Conservation (phyloP, 1,140 invertebrate genomes). For the Oppia nitens region DNA sequence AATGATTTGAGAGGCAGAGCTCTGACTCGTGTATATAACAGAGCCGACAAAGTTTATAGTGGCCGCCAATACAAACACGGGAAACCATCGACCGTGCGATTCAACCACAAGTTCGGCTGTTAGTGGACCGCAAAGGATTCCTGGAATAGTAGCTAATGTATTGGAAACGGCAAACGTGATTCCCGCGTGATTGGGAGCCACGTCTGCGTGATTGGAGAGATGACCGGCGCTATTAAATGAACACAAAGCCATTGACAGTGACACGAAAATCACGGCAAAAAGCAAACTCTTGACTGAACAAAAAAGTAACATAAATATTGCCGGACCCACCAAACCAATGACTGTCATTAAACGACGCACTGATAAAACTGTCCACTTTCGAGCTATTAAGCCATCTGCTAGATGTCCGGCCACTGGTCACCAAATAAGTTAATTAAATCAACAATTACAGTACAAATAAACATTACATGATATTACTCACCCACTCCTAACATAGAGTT, state of each 20-base stretch:
- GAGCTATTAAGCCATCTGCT: slow-evolving; percentile 47
- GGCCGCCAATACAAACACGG: slow-evolving; percentile 53
- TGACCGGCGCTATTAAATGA: slow-evolving; percentile 61
- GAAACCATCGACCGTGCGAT: slow-evolving; percentile 53
- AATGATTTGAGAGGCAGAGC: slow-evolving; percentile 44
- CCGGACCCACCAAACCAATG: slow-evolving; percentile 55
- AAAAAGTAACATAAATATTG: slow-evolving; percentile 50
- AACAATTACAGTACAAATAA: slow-evolving; percentile 8
- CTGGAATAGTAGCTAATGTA: slow-evolving; percentile 57
- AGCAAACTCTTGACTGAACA: slow-evolving; percentile 51
- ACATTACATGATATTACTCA: slow-evolving; percentile 28
- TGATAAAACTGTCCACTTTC: slow-evolving; percentile 50
- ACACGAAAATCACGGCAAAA: slow-evolving; percentile 50
- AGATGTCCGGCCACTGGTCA: slow-evolving; percentile 47
- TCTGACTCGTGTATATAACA: slow-evolving; percentile 55
- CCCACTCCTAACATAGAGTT: slow-evolving; percentile 54
- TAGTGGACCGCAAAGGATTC: slow-evolving; percentile 55
- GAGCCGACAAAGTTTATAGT: slow-evolving; percentile 56
- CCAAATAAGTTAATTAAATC: neutral
- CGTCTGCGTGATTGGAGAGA: slow-evolving; percentile 58
- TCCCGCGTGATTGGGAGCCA: slow-evolving; percentile 59
- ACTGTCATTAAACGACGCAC: slow-evolving; percentile 55
- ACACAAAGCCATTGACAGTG: slow-evolving; percentile 56
- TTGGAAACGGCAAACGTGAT: slow-evolving; percentile 64
- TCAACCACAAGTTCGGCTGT: slow-evolving; percentile 55